Percentiles rank a stretch among this genome's conserved stretches.
Evolutionary conservation across 2,113 vertebrate species (phyloP).

Genomic region (Rutilus rutilus): DNA sequence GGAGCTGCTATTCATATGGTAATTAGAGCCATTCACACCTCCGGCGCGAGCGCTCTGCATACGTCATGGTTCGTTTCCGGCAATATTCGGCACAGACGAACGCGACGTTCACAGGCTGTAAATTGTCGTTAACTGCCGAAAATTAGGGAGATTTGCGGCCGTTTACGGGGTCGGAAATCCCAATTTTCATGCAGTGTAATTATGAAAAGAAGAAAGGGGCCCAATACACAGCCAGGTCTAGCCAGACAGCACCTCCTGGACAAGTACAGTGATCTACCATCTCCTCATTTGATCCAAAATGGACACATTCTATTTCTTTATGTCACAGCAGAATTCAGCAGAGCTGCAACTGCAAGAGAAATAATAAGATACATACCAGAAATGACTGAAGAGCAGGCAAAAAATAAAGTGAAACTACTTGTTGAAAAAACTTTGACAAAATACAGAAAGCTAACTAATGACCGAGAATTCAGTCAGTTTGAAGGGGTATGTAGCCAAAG

Average conservation of each 20-base stretch:
- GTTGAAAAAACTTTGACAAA: neutral
- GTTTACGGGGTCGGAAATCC: too few relatives aligned
- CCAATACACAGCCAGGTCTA: constrained; percentile 22
- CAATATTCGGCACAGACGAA: too few relatives aligned
- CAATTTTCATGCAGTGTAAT: too few relatives aligned
- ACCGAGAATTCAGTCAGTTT: constrained; percentile 4
- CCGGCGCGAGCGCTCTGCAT: too few relatives aligned
- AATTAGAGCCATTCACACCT: too few relatives aligned
- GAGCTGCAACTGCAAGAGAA: constrained; percentile 16
- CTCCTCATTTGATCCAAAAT: constrained; percentile 5
- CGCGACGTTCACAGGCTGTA: too few relatives aligned
- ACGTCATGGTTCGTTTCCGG: too few relatives aligned
- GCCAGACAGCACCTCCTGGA: constrained; percentile 28
- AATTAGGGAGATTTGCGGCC: too few relatives aligned
- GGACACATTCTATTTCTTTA: constrained; percentile 25
- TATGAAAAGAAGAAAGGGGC: constrained; percentile 33
- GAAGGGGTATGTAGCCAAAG: neutral
- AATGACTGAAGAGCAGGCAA: neutral
- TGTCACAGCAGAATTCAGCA: neutral
- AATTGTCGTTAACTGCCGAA: too few relatives aligned
- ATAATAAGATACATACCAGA: neutral
- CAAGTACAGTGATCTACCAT: constrained; percentile 22
- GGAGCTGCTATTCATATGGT: too few relatives aligned
- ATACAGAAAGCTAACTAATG: constrained; percentile 14
- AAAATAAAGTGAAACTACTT: too few relatives aligned